A percentile compares a stretch with the other conserved stretches of the same genome.
phyloP scores from a whole-genome alignment of 2,113 vertebrate genomes.

The Myanophis thanlyinensis region DNA sequence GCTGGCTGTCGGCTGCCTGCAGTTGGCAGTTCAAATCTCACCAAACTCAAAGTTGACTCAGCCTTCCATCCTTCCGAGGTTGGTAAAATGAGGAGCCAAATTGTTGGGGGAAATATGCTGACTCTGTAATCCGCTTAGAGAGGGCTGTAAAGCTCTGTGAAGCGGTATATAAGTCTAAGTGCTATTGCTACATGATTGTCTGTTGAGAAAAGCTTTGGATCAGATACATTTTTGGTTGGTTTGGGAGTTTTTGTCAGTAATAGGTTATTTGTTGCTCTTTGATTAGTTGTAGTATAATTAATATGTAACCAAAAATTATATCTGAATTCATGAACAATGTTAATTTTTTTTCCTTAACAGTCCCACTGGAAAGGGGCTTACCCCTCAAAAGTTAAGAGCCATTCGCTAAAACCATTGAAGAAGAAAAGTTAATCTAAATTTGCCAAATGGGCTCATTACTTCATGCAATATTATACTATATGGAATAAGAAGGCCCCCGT shows the following conservation, averaged over 20 bases:
- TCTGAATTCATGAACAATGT: background rate
- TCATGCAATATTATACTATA: background rate
- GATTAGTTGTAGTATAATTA: background rate
- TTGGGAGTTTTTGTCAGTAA: background rate
- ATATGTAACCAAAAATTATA: background rate
- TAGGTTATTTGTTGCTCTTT: background rate
- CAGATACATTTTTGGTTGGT: background rate
- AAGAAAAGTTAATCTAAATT: background rate
- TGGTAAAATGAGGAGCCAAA: too few species aligned
- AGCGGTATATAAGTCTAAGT: too few species aligned
- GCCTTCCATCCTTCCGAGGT: too few species aligned
- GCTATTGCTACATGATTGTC: background rate
- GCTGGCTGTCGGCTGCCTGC: too few species aligned
- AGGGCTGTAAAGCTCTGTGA: too few species aligned
- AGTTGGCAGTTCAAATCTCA: too few species aligned
- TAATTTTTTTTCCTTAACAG: background rate
- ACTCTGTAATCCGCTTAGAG: too few species aligned
- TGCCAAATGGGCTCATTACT: background rate
- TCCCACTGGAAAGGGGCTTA: background rate
- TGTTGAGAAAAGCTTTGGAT: background rate
- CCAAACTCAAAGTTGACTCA: too few species aligned
- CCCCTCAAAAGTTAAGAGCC: background rate
- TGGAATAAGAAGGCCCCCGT: background rate
- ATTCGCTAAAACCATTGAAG: background rate
- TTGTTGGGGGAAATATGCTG: too few species aligned